Percentiles rank a stretch among this genome's conserved stretches.
These are phyloP conservation scores for Drosophila serrata DNA, from an alignment of 1,140 invertebrate genomes.

Conservation along the genomic window DNA sequence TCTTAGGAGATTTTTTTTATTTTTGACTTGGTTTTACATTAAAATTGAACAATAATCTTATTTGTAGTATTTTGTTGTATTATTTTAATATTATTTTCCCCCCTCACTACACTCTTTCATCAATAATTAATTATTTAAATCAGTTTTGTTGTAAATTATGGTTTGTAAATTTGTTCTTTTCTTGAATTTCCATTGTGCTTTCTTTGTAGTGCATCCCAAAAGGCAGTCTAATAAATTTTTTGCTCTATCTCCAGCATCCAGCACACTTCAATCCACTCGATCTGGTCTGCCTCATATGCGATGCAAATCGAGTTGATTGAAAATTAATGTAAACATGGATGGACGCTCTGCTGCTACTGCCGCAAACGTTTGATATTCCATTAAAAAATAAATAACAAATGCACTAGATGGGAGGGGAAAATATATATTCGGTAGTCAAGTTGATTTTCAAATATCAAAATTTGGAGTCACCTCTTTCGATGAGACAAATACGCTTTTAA, in stretches of 20 bases:
- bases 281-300: constrained; percentile 52
- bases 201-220: constrained; percentile 6
- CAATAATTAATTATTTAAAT: constrained; percentile 8
- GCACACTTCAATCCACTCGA: constrained; percentile 7
- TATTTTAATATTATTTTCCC: not conserved
- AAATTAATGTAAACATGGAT: constrained; percentile 79
- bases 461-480: not conserved
- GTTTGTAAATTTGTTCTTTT: not conserved
- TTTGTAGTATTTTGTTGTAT: too few relatives aligned
- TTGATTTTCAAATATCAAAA: constrained; percentile 50
- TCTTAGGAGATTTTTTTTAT: too few relatives aligned
- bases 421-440: constrained; percentile 64
- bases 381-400: constrained; percentile 33
- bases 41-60: too few relatives aligned
- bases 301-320: constrained; percentile 79
- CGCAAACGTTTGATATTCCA: constrained; percentile 33
- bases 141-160: not conserved
- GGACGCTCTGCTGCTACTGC: constrained; percentile 46
- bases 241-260: constrained; percentile 19
- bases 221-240: constrained; percentile 12
- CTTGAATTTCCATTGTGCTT: not conserved
- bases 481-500: constrained; percentile 73
- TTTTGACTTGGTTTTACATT: too few relatives aligned
- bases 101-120: not conserved
- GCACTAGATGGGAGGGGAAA: not conserved